Evolutionary conservation across 2,797 vertebrate genomes (phyloP).

Genomic region (Helarctos malayanus): DNA sequence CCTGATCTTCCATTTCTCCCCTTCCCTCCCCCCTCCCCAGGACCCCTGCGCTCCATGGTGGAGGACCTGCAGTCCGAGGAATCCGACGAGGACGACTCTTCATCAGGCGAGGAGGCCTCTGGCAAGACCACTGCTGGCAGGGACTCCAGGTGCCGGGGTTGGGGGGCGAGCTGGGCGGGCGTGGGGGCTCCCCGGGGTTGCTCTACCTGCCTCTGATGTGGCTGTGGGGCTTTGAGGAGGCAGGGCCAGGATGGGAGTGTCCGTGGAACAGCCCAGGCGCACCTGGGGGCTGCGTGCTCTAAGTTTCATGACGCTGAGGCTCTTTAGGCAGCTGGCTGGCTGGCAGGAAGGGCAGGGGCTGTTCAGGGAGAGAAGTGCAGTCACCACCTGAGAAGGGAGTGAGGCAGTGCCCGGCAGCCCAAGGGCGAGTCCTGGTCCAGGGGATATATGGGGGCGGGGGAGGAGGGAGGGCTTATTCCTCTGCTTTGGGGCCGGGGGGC

Average conservation of each 20-base stretch:
- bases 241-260: not conserved
- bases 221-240: not conserved
- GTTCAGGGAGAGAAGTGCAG: too few relatives aligned
- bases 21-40: constrained; percentile 70
- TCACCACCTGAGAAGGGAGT: not conserved
- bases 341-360: not conserved
- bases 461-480: not conserved
- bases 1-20: not conserved
- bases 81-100: constrained; percentile 97
- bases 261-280: not conserved
- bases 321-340: not conserved
- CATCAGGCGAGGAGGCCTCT: constrained; percentile 95
- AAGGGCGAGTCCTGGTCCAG: not conserved
- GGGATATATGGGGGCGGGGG: not conserved
- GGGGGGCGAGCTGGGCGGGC: not conserved
- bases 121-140: constrained; percentile 95
- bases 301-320: too few relatives aligned
- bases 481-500: not conserved
- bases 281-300: fast-evolving
- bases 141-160: constrained; percentile 93
- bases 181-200: fast-evolving
- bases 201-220: not conserved
- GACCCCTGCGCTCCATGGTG: constrained; percentile 97
- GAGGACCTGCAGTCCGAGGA: constrained; percentile 97
- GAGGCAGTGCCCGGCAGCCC: not conserved